Conservation (phyloP, 2,888 invertebrate species). For the Tipula vernalis region DNA sequence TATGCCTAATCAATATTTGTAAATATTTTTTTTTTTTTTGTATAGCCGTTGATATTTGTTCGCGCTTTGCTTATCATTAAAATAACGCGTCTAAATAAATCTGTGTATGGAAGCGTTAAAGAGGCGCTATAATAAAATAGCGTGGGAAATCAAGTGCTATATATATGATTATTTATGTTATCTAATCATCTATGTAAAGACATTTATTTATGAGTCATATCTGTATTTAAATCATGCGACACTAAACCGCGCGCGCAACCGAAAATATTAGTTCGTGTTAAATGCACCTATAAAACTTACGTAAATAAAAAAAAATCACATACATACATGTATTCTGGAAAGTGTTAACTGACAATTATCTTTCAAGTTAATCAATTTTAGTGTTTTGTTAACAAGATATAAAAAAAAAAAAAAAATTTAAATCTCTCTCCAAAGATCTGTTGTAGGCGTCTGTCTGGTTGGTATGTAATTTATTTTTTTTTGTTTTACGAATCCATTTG, state of each 20-base stretch:
- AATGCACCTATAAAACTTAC: background rate
- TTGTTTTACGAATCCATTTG: background rate
- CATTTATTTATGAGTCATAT: background rate
- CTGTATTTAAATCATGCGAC: background rate
- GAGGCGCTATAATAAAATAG: background rate
- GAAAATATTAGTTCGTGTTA: background rate
- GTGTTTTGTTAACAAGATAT: background rate
- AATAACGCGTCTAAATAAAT: background rate
- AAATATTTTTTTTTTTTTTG: no score
- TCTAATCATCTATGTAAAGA: background rate
- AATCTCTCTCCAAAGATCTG: background rate
- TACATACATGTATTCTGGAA: background rate
- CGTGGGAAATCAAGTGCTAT: background rate
- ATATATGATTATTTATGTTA: background rate
- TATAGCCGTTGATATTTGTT: background rate
- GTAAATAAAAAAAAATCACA: background rate
- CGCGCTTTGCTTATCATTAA: background rate
- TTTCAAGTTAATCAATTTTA: background rate
- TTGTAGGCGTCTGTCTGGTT: constrained; percentile 4
- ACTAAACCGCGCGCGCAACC: background rate
- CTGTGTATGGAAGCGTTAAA: background rate
- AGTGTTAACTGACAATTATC: background rate
- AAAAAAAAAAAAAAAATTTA: background rate
- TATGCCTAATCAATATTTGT: no score
- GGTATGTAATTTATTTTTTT: background rate